These are phyloP conservation scores for Vulpes vulpes DNA, from an alignment of 2,113 vertebrate species.

Conservation along the genomic window DNA sequence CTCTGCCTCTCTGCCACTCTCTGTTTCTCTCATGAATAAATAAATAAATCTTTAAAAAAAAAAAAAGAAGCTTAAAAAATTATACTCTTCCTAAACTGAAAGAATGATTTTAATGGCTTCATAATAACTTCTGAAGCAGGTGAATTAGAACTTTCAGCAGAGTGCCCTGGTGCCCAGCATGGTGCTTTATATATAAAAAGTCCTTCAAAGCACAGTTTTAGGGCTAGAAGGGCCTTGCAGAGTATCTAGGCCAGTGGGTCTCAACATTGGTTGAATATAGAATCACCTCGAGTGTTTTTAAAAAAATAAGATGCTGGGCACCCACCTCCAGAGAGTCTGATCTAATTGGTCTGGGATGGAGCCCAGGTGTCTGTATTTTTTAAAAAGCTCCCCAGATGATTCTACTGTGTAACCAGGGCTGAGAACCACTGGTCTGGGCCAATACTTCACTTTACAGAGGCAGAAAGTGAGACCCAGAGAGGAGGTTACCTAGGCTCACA, in stretches of 20 bases:
- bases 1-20: too few relatives aligned
- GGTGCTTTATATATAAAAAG: not conserved
- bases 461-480: not conserved
- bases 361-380: not conserved
- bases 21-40: too few relatives aligned
- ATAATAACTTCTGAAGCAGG: not conserved
- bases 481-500: not conserved
- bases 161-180: not conserved
- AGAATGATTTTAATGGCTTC: conserved; percentile 44
- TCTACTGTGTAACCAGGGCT: not conserved
- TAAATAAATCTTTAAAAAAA: too few relatives aligned
- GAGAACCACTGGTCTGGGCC: not conserved
- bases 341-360: not conserved
- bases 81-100: conserved; percentile 56
- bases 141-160: conserved; percentile 4
- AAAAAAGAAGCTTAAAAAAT: not conserved
- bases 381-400: not conserved
- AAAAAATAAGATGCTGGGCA: not conserved
- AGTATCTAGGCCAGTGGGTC: not conserved
- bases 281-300: not conserved
- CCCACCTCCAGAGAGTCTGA: not conserved
- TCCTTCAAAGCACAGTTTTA: not conserved
- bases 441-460: conserved; percentile 19
- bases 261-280: not conserved
- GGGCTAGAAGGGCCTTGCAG: not conserved